Evolutionary conservation across 1,140 invertebrate genomes (phyloP), one percentile per base, ranked within the genome.

Genomic region (Aphidius gifuensis): DNA sequence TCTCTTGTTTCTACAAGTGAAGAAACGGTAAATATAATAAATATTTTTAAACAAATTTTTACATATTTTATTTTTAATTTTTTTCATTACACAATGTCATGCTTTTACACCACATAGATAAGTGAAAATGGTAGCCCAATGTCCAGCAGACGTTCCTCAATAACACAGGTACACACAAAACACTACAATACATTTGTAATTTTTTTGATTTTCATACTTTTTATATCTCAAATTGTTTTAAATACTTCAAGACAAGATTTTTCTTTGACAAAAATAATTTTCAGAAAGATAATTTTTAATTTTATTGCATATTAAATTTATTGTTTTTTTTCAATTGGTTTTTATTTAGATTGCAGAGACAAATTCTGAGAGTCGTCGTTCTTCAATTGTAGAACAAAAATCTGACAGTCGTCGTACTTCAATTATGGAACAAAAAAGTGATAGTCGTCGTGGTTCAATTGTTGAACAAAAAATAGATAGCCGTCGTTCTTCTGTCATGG

Each of bases 351-450:
- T 56, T 79, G 76, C 62, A 16, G 79, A 83, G 64, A 84, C 87
- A 67, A 86, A 88, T 78, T 76, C 78, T 16, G 85, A 80, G 49
- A 77, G 81, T 47, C 61, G 61, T 23, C 61, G 61, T 6, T 58
- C 61, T 38, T 62, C 61, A 39, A 62, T 58, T 49, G 39, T 40
- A 5, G 23, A 32, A 32, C 23, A 32, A 32, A 32, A 32, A 32
- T 32, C 23, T 32, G 86, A 88, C 67, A 87, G 86, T 64, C 78
- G 86, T 58, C 81, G 85, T 46, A 84, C 86, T 58, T 88, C 87
- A n/a, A 71, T 86, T 42, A 73, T 85, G 50, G 86, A 87, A 32
- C 23, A 32, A 32, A 32, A 32, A 32, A 32, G 1, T 32, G 23
- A 32, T 32, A 32, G 23, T 32, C 23, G 23, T 32, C 23, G 23